Conservation (phyloP, 2,888 invertebrate species). For the Cantharis rustica region DNA sequence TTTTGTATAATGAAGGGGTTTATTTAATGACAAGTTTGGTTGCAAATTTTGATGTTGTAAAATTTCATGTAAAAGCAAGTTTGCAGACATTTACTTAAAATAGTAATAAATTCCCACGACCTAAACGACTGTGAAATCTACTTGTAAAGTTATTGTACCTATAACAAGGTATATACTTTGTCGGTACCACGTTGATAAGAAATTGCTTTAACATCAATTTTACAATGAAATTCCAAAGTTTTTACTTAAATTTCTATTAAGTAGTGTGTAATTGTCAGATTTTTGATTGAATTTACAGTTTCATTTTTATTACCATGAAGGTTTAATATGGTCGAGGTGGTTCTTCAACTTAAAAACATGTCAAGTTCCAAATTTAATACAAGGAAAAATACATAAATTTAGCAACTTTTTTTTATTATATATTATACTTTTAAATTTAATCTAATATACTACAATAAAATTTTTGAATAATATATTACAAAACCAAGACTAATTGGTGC, state of each 20-base stretch:
- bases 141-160: slow-evolving; percentile 1
- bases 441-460: too few species aligned
- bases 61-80: slow-evolving; percentile 1
- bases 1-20: neutral
- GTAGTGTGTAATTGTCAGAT: neutral
- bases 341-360: neutral
- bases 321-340: neutral
- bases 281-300: neutral
- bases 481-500: too few species aligned
- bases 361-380: neutral
- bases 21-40: neutral
- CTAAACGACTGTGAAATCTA: slow-evolving; percentile 2
- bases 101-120: slow-evolving; percentile 4
- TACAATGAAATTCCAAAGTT: neutral
- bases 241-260: neutral
- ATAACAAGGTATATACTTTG: neutral
- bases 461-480: too few species aligned
- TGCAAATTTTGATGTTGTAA: neutral
- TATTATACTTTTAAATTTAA: too few species aligned
- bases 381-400: neutral
- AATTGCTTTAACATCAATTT: neutral
- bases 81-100: neutral
- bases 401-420: too few species aligned
- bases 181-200: neutral
- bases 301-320: neutral